Evolutionary conservation across 2,888 invertebrate species (phyloP).

Genomic region (Microctonus aethiopoides): DNA sequence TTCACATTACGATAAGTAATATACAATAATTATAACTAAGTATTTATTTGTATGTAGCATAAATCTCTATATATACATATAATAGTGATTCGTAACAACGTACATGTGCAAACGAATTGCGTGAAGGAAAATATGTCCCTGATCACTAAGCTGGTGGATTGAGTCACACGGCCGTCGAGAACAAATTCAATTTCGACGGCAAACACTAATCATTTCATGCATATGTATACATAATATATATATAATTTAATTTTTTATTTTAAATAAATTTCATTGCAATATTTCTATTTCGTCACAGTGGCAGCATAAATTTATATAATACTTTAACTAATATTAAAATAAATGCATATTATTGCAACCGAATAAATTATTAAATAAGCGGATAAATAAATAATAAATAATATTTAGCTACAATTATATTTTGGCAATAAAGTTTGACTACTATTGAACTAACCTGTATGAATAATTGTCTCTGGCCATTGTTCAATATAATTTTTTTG

Average conservation of each 20-base stretch:
- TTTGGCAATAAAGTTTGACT: not conserved
- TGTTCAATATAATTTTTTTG: slow-evolving; percentile 44
- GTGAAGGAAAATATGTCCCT: slow-evolving; percentile 21
- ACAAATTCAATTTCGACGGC: slow-evolving; percentile 25
- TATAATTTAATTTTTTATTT: not conserved
- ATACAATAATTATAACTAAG: too few species aligned
- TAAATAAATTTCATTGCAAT: not conserved
- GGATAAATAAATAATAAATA: slow-evolving; percentile 7
- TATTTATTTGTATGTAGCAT: not conserved
- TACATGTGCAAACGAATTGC: slow-evolving; percentile 27
- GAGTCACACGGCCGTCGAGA: not conserved
- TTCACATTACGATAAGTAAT: not conserved
- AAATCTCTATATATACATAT: not conserved
- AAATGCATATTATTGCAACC: slow-evolving; percentile 1
- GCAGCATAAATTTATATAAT: not conserved
- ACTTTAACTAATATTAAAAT: not conserved
- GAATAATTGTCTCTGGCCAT: slow-evolving; percentile 60
- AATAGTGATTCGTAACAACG: slow-evolving; percentile 16
- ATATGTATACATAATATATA: not conserved
- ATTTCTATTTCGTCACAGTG: not conserved
- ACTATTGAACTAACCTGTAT: slow-evolving; percentile 51
- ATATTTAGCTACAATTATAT: not conserved
- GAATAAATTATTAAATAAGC: slow-evolving; percentile 30
- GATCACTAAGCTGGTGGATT: slow-evolving; percentile 19
- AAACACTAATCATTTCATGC: slow-evolving; percentile 17